Percentiles rank a stretch among this genome's conserved stretches.
phyloP scores from a whole-genome alignment of 2,113 vertebrate genomes.

The Callionymus lyra region DNA sequence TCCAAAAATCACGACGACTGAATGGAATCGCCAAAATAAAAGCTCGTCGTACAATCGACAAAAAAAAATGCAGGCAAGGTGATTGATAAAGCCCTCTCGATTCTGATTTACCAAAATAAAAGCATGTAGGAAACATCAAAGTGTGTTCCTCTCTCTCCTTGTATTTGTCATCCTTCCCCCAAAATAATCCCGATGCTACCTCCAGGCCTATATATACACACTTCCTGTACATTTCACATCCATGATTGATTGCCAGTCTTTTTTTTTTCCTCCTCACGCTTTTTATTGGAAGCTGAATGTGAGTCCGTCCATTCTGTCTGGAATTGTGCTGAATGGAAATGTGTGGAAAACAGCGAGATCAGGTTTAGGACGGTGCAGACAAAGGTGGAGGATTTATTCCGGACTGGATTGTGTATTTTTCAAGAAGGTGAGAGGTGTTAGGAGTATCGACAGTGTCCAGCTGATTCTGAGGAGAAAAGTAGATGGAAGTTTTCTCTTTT shows the following conservation, averaged over 20 bases:
- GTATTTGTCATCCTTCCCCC: slow-evolving; percentile 84
- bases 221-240: slow-evolving; percentile 52
- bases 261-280: slow-evolving; percentile 59
- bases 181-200: slow-evolving; percentile 73
- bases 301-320: slow-evolving; percentile 93
- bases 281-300: slow-evolving; percentile 97
- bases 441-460: slow-evolving; percentile 37
- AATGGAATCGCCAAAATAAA: too few species aligned
- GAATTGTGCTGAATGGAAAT: slow-evolving; percentile 98
- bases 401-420: slow-evolving; percentile 1
- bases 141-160: slow-evolving; percentile 39
- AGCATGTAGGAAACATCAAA: too few species aligned
- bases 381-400: slow-evolving; percentile 95
- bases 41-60: too few species aligned
- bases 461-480: slow-evolving; percentile 58
- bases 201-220: slow-evolving; percentile 61
- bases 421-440: too few species aligned
- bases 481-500: slow-evolving; percentile 69
- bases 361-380: slow-evolving; percentile 98
- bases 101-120: too few species aligned
- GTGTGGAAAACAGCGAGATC: slow-evolving; percentile 94
- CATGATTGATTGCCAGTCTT: slow-evolving; percentile 72
- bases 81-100: too few species aligned
- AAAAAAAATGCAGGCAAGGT: too few species aligned
- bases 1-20: too few species aligned